Conservation (phyloP, 37 sponge, comb jelly and placozoan genomes). For the Oopsacas minuta region DNA sequence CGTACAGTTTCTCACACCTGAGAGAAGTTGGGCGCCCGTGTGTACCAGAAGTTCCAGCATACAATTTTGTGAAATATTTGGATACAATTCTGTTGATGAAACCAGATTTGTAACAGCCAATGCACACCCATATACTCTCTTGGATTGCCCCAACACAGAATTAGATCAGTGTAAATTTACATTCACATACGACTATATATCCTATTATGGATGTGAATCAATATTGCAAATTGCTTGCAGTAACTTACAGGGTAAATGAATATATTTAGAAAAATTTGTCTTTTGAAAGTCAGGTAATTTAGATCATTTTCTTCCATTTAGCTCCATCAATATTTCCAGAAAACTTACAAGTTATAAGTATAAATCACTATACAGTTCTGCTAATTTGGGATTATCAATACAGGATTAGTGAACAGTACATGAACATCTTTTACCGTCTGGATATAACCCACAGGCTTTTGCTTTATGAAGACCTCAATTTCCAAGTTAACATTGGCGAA, state of each 20-base stretch:
- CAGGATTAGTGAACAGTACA: neutral
- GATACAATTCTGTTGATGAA: neutral
- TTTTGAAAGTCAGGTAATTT: neutral
- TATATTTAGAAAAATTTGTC: neutral
- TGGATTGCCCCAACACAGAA: neutral
- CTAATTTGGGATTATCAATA: neutral
- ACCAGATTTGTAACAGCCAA: neutral
- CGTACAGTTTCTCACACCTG: neutral
- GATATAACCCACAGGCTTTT: too few relatives aligned
- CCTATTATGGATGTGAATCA: neutral
- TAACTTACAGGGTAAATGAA: neutral
- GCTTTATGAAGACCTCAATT: too few relatives aligned
- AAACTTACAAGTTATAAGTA: neutral
- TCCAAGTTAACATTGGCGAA: too few relatives aligned
- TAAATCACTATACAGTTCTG: neutral
- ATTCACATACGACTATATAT: neutral
- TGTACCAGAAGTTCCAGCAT: neutral
- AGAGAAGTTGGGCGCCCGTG: neutral
- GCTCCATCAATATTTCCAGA: neutral
- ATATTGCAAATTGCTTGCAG: neutral
- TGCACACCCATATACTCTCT: neutral
- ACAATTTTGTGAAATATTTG: neutral
- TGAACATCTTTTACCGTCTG: neutral
- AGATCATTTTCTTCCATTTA: neutral
- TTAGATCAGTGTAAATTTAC: neutral